A percentile compares a stretch with the other conserved stretches of the same genome.
These are phyloP conservation scores for Hydropsyche tenuis DNA, from an alignment of 1,140 invertebrate genomes.

Conservation along the genomic window DNA sequence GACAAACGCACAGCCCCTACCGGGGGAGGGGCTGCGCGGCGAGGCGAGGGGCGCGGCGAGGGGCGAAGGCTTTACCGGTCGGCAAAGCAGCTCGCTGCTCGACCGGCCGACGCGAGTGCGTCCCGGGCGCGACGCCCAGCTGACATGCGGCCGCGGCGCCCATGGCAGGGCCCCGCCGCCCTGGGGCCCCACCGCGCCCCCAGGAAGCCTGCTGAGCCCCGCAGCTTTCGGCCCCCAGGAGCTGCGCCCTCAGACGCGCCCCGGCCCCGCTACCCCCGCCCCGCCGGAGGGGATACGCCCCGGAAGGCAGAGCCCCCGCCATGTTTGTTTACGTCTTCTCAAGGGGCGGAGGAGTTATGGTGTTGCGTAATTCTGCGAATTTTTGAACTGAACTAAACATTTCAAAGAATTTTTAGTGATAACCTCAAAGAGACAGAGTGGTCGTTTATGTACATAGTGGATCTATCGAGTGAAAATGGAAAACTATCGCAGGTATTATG, in stretches of 20 bases:
- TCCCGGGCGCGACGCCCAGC: constrained; percentile 11
- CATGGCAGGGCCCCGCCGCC: not conserved
- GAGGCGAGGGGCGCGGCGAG: constrained; percentile 36
- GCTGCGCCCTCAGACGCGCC: no score
- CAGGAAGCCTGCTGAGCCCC: not conserved
- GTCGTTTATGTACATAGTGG: not conserved
- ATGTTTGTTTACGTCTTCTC: constrained; percentile 10
- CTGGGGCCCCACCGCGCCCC: not conserved
- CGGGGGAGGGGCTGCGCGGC: no score
- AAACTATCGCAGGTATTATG: not conserved
- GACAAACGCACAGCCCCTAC: no score
- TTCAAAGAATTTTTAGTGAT: no score
- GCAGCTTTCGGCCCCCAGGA: no score
- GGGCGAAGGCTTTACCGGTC: constrained; percentile 12
- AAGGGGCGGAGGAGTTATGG: not conserved
- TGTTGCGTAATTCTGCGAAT: not conserved
- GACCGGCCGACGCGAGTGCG: not conserved
- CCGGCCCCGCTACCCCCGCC: not conserved
- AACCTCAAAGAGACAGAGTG: not conserved
- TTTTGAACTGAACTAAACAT: no score
- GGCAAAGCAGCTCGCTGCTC: constrained; percentile 22
- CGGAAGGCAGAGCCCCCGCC: not conserved
- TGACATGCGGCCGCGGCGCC: constrained; percentile 28
- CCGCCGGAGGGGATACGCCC: not conserved
- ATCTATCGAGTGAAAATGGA: constrained; percentile 8